Evolutionary conservation across 37 sponge, comb jelly and placozoan genomes (phyloP).

Genomic region (Agelas oroides): DNA sequence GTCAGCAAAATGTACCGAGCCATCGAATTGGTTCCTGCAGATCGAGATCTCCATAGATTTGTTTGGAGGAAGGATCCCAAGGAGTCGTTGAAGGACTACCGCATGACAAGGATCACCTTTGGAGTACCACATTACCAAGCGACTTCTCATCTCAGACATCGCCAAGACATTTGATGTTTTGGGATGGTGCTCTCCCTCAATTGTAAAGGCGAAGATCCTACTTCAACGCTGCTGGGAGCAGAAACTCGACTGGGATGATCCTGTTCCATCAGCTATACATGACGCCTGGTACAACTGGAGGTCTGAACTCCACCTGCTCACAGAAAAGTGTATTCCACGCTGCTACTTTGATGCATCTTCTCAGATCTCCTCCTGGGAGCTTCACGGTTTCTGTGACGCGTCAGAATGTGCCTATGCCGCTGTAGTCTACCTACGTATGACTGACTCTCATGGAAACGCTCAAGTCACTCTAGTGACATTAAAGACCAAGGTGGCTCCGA

Average conservation of each 20-base stretch:
- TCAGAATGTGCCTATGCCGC: conserved; percentile 25
- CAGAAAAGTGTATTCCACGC: conserved; percentile 3
- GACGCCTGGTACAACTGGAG: conserved; percentile 13
- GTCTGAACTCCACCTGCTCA: not conserved
- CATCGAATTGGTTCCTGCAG: not conserved
- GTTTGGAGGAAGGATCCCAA: conserved; percentile 13
- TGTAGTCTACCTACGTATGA: conserved; percentile 35
- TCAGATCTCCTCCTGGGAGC: not conserved
- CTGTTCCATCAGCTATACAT: not conserved
- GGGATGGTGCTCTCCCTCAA: conserved; percentile 28
- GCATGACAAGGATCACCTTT: conserved; percentile 31
- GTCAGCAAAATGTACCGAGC: too few relatives aligned
- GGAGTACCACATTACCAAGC: conserved; percentile 36
- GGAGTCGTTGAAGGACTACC: conserved; percentile 7
- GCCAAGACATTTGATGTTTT: conserved; percentile 44
- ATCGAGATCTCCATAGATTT: conserved; percentile 26
- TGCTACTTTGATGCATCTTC: conserved; percentile 12
- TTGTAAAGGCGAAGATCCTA: conserved; percentile 29
- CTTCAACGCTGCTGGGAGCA: conserved; percentile 31
- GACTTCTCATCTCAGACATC: conserved; percentile 19
- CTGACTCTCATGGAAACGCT: not conserved
- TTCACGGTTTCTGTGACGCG: conserved; percentile 45
- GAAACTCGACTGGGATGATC: conserved; percentile 29
- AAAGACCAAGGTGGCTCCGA: conserved; percentile 39
- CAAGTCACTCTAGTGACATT: conserved; percentile 1